Conservation (phyloP, 2,797 vertebrate genomes). For the Harpagifer antarcticus region DNA sequence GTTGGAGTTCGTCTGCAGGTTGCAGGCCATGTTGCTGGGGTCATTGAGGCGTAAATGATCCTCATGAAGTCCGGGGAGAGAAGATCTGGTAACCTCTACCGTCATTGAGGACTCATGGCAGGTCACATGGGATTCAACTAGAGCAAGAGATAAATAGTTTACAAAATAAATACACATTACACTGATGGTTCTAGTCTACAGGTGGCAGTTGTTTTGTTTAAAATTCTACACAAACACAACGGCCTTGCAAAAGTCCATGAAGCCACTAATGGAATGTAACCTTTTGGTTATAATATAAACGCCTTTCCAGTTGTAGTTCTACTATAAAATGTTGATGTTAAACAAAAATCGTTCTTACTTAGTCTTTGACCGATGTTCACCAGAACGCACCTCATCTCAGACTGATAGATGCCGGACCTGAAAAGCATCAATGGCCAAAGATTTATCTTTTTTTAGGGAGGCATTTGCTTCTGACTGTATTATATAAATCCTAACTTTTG, state of each 20-base stretch:
- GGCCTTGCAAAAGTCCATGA: not conserved
- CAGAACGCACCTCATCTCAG: slow-evolving; percentile 80
- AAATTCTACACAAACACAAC: not conserved
- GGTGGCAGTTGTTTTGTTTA: not conserved
- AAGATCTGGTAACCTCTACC: slow-evolving; percentile 63
- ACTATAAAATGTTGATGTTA: not conserved
- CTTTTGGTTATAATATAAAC: not conserved
- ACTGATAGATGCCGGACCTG: slow-evolving; percentile 69
- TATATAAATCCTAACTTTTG: not conserved
- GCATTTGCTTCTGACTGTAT: not conserved
- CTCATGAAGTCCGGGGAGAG: slow-evolving; percentile 51
- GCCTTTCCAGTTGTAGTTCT: not conserved
- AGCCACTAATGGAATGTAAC: not conserved
- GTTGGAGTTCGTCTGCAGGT: slow-evolving; percentile 67
- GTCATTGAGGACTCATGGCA: slow-evolving; percentile 74
- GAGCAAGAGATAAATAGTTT: not conserved
- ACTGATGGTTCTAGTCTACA: too few relatives aligned
- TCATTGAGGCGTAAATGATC: slow-evolving; percentile 76
- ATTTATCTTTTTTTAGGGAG: not conserved
- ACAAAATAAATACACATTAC: not conserved
- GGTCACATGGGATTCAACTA: slow-evolving; percentile 66
- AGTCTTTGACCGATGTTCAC: slow-evolving; percentile 23
- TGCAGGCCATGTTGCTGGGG: slow-evolving; percentile 65
- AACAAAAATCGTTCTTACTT: slow-evolving; percentile 10
- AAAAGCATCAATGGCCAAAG: slow-evolving; percentile 12